A percentile compares a stretch with the other conserved stretches of the same genome.
Evolutionary conservation across 2,888 invertebrate species (phyloP).

Genomic region (Lobophora halterata): DNA sequence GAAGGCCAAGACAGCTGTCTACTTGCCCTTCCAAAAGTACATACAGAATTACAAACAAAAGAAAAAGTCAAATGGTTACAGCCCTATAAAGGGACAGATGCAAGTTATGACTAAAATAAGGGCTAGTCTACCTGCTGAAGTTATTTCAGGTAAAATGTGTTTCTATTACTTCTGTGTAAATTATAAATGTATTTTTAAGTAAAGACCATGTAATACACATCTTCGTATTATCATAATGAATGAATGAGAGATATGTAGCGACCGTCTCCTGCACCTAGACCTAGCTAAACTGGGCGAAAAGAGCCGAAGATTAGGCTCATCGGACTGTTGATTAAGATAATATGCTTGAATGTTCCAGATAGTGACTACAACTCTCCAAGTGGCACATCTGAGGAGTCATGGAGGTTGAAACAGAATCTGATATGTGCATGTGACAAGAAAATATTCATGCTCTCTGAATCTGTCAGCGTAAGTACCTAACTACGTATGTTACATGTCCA

Average conservation of each 20-base stretch:
- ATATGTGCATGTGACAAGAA: slow-evolving; percentile 76
- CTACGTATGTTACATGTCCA: no score
- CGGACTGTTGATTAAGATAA: no score
- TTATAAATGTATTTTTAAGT: background rate
- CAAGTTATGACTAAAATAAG: slow-evolving; percentile 60
- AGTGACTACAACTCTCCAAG: slow-evolving; percentile 72
- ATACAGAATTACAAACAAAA: slow-evolving; percentile 68
- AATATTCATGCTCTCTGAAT: slow-evolving; percentile 72
- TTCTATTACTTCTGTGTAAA: no score
- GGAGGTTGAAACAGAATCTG: slow-evolving; percentile 71
- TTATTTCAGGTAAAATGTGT: slow-evolving; percentile 53
- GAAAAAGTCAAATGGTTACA: slow-evolving; percentile 60
- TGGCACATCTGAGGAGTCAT: slow-evolving; percentile 74
- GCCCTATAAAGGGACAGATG: slow-evolving; percentile 62
- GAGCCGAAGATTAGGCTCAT: no score
- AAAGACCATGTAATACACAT: no score
- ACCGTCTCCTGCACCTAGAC: no score
- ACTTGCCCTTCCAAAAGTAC: slow-evolving; percentile 83
- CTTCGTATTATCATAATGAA: no score
- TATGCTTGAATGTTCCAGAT: slow-evolving; percentile 56
- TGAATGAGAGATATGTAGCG: no score
- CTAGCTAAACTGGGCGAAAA: no score
- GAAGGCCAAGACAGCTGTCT: slow-evolving; percentile 74
- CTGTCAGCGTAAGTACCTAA: slow-evolving; percentile 61
- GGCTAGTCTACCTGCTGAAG: slow-evolving; percentile 58